Evolutionary conservation across 2,113 vertebrate species (phyloP), one percentile per base, ranked within the genome.

Genomic region (Craseonycteris thonglongyai): DNA sequence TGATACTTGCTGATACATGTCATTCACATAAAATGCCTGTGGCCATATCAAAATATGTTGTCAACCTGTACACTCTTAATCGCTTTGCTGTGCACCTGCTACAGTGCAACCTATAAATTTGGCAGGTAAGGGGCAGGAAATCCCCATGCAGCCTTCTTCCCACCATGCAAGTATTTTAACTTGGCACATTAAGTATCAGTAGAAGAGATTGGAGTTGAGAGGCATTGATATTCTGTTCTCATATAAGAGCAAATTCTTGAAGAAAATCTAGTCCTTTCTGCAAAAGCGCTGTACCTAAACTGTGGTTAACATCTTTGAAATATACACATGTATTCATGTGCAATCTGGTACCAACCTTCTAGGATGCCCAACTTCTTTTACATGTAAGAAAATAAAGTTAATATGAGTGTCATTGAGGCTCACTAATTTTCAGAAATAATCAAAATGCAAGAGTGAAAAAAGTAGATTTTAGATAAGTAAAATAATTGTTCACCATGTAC

Each of bases 31-130:
- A 96, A 97, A 90, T 0, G 61, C 80, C 7, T 7, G 0, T 0
- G 0, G 58, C 95, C 81, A 90, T 21, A 88, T 45, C 19, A 96
- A 98, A 75, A 47, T 35, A 54, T 97, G 98, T 97, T 90, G 91
- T 98, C 97, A 98, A 56, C 82, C 92, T 94, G 85, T 86, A 89
- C 93, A 96, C 61, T 97, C 96, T 96, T 97, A 98, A 97, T 97
- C 51, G 6, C 80, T 93, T 91, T 94, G 66, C 94, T 42, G n/a
- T 93, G 54, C 87, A 97, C 92, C 95, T 96, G 96, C 97, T 98
- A 94, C 95, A 97, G 54, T 72, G 58, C 95, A 96, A 95, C 97
- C 97, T 98, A 96, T 96, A 96, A 94, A 59, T 79, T 93, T 97
- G 97, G 96, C 96, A 97, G 93, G 63, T 71, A 96, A 88, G 18